These are phyloP conservation scores for Puntigrus tetrazona DNA, from an alignment of 2,113 vertebrate genomes.

Conservation along the genomic window DNA sequence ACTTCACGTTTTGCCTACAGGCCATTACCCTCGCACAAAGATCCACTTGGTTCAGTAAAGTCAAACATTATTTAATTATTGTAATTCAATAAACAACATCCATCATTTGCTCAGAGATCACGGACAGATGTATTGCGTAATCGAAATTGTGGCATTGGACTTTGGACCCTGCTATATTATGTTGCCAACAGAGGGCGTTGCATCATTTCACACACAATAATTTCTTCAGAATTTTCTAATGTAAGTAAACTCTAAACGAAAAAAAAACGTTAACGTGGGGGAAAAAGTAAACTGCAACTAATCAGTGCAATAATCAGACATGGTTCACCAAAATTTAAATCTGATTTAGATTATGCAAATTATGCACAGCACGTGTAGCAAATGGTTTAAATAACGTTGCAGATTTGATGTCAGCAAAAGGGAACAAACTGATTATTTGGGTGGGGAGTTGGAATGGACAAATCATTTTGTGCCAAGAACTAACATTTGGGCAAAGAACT, in stretches of 20 bases:
- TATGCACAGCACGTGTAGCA: background rate
- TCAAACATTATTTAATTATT: background rate
- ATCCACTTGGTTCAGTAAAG: background rate
- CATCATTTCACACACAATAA: background rate
- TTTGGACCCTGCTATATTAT: background rate
- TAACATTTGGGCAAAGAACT: background rate
- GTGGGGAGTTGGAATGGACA: background rate
- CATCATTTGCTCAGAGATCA: background rate
- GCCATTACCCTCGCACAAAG: background rate
- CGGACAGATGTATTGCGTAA: background rate
- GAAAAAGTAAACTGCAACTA: background rate
- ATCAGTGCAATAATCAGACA: background rate
- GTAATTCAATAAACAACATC: too few relatives aligned
- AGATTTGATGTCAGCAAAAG: background rate
- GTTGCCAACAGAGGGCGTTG: slow-evolving; percentile 19
- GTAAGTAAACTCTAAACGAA: background rate
- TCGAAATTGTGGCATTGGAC: background rate
- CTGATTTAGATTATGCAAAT: background rate
- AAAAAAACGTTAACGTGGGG: background rate
- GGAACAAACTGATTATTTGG: background rate
- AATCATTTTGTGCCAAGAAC: background rate
- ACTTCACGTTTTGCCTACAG: background rate
- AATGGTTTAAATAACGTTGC: background rate
- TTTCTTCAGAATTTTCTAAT: background rate
- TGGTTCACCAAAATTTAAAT: background rate